These are phyloP conservation scores for Microcebus ravelobensis DNA, from an alignment of 2,113 vertebrate species.

Conservation along the genomic window DNA sequence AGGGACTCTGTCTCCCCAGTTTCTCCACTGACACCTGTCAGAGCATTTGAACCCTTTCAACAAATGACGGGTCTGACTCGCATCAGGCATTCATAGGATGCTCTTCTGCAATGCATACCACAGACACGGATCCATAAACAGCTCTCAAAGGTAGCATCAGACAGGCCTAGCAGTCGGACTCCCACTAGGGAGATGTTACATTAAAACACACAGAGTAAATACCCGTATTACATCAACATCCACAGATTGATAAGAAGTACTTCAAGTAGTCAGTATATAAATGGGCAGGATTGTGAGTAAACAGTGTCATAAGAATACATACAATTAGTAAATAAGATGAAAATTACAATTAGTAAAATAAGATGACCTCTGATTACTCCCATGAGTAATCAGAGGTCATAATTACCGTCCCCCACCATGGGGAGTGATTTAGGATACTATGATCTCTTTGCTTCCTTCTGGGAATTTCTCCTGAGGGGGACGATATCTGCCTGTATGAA, in stretches of 20 bases:
- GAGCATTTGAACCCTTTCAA: background rate
- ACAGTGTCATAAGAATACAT: background rate
- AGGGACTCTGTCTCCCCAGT: accelerated
- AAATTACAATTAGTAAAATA: no score
- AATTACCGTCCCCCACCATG: background rate
- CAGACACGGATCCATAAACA: no score
- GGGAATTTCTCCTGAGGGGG: background rate
- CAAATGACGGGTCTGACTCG: accelerated
- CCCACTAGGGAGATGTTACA: accelerated
- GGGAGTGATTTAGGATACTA: background rate
- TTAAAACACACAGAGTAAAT: background rate
- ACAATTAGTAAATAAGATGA: background rate
- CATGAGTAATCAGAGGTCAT: accelerated
- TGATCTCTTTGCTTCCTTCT: background rate
- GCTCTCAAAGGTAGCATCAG: background rate
- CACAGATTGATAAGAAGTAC: background rate
- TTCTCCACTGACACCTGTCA: accelerated
- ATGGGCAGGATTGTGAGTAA: background rate
- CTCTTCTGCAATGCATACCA: accelerated
- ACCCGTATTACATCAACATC: no score
- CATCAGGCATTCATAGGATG: background rate
- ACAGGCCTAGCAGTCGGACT: background rate
- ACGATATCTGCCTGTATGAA: background rate
- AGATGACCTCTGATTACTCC: no score
- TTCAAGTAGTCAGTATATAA: background rate